Base-by-base conservation (phyloP, 2,888 invertebrate species). In the Biston betularia region DNA sequence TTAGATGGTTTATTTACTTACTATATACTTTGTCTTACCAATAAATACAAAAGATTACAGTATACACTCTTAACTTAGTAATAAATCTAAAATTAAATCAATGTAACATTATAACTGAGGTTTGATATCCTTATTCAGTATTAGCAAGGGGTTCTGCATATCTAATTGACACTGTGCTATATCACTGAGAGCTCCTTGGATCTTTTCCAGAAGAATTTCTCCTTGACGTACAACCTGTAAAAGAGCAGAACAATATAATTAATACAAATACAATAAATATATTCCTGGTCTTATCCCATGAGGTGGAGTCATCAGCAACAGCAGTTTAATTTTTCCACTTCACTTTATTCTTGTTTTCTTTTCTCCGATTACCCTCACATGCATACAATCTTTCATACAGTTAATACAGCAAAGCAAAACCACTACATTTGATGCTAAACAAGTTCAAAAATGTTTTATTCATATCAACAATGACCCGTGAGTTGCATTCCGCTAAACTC, bases 141-240 rank as follows among this genome's bases (percentile, higher is more conserved):
- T 93, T 0, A 93, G 84, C 0, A 93, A 88, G 4, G 95, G 95
- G 83, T 96, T 96, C 80, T 97, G 97, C 97, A 98, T 98, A 78
- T 98, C 97, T 0, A 98, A 93, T 80, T 98, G 98, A 55, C 97
- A 96, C 85, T 98, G 97, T 0, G 98, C 98, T 64, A 99, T 98
- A 82, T 99, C 98, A 81, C 98, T 97, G 0, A 99, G 93, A 0
- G 98, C 98, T 11, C 96, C 95, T 90, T 99, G 98, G 57, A 99
- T 98, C 85, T 97, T 96, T 79, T 97, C 97, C 44, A 99, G 89
- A 0, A 99, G 89, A 24, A 95, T 94, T 89, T 99, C 98, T 0
- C 99, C 99, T 86, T 96, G 96, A 54, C 96, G 94, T 0, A 99
- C 98, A 14, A 98, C 96, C 87, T 95, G 93, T 24, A 40, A 5